These are phyloP conservation scores for Piezodorus guildinii DNA, from an alignment of 1,140 invertebrate species.

Conservation along the genomic window DNA sequence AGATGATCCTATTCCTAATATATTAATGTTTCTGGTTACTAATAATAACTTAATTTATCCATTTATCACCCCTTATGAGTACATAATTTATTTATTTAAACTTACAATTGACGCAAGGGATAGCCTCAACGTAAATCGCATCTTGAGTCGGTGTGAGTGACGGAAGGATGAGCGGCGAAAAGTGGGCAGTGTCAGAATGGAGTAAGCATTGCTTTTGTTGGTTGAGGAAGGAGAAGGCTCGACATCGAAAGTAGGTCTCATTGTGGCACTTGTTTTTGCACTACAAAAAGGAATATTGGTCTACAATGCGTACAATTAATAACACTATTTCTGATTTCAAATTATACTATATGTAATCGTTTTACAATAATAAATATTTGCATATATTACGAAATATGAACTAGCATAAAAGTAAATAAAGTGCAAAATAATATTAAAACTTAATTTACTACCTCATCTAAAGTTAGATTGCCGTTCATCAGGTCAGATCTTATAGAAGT, in stretches of 20 bases:
- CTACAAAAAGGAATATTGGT: constrained; percentile 29
- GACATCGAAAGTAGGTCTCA: constrained; percentile 40
- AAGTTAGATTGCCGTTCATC: constrained; percentile 24
- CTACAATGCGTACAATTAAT: too few relatives aligned
- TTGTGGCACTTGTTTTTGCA: constrained; percentile 40
- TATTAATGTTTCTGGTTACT: too few relatives aligned
- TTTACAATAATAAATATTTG: too few relatives aligned
- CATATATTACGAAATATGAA: too few relatives aligned
- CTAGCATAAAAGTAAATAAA: too few relatives aligned
- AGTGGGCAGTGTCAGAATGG: constrained; percentile 35
- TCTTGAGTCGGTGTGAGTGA: constrained; percentile 33
- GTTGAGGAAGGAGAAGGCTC: constrained; percentile 34
- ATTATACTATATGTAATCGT: too few relatives aligned
- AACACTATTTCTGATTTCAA: too few relatives aligned
- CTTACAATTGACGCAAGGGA: constrained; percentile 43
- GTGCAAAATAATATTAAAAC: too few relatives aligned
- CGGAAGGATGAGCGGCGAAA: constrained; percentile 30
- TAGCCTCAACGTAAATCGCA: constrained; percentile 39
- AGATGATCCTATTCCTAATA: too few relatives aligned
- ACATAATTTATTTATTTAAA: not conserved
- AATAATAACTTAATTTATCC: too few relatives aligned
- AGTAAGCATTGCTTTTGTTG: constrained; percentile 33
- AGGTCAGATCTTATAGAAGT: constrained; percentile 28
- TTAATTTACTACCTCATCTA: constrained; percentile 24
- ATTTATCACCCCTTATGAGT: too few relatives aligned